Evolutionary conservation across 2,797 vertebrate species (phyloP).

Genomic region (Phalloptychus januarius): DNA sequence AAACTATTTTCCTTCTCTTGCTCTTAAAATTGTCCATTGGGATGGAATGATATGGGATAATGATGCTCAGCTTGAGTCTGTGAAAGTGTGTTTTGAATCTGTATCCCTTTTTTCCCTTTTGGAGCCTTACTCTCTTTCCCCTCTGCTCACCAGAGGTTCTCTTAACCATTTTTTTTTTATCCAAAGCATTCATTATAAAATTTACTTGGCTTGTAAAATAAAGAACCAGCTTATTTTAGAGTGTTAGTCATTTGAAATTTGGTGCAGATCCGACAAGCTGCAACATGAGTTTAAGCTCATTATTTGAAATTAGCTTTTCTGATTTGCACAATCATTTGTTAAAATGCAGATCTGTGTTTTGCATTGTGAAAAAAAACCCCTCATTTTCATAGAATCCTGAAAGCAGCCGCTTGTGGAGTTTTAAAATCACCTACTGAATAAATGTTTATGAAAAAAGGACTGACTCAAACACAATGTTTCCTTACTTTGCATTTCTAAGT

Average conservation of each 20-base stretch:
- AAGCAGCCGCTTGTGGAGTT: slow-evolving; percentile 19
- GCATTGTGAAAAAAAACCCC: slow-evolving; percentile 19
- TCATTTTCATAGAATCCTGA: slow-evolving; percentile 4
- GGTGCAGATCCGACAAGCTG: slow-evolving; percentile 26
- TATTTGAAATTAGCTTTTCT: slow-evolving; percentile 15
- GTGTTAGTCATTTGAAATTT: slow-evolving; percentile 34
- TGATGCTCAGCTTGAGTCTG: slow-evolving; percentile 13
- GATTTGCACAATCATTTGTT: slow-evolving; percentile 34
- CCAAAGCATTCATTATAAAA: slow-evolving; percentile 18
- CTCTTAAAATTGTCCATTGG: slow-evolving; percentile 24
- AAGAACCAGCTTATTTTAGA: slow-evolving; percentile 29
- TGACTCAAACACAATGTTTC: slow-evolving; percentile 10
- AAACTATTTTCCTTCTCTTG: slow-evolving; percentile 38
- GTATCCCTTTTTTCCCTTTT: slow-evolving; percentile 2
- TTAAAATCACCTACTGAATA: slow-evolving; percentile 21
- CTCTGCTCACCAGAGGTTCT: background rate
- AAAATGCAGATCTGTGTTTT: slow-evolving; percentile 23
- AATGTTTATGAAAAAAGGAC: slow-evolving; percentile 37
- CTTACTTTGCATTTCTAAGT: slow-evolving; percentile 26
- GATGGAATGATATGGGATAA: slow-evolving; percentile 45
- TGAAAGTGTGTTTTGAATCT: slow-evolving; percentile 17
- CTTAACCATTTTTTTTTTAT: slow-evolving; percentile 37
- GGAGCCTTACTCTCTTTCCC: background rate
- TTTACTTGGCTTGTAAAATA: slow-evolving; percentile 36
- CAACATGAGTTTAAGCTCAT: slow-evolving; percentile 9